A percentile compares a stretch with the other conserved stretches of the same genome.
These are phyloP conservation scores for Agrotis puta DNA, from an alignment of 2,888 invertebrate species.

Conservation along the genomic window DNA sequence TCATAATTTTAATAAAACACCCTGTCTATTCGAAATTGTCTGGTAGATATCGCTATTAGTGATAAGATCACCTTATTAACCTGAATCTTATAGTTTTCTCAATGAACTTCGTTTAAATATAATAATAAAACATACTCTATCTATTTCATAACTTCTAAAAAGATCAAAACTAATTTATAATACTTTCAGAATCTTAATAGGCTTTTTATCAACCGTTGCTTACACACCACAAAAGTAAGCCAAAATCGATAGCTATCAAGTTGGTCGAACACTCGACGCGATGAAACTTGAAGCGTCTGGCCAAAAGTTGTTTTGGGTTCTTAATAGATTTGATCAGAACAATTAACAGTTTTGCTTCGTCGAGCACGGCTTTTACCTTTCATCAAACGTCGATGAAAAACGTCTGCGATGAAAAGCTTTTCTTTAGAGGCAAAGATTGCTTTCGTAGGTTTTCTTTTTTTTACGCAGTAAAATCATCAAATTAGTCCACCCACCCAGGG, in stretches of 20 bases:
- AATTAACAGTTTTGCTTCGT: conserved; percentile 53
- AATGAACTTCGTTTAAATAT: neutral
- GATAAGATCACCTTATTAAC: neutral
- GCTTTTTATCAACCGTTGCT: conserved; percentile 29
- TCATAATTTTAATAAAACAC: too few relatives aligned
- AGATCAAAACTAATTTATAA: neutral
- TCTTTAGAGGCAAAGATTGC: neutral
- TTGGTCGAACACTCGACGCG: conserved; percentile 28
- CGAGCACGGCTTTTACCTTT: conserved; percentile 25
- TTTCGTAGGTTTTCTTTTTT: neutral
- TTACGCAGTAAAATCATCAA: too few relatives aligned
- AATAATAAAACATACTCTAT: neutral
- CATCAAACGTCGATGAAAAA: conserved; percentile 14
- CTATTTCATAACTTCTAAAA: neutral
- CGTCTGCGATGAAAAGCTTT: neutral
- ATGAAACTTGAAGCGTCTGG: conserved; percentile 49
- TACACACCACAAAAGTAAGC: conserved; percentile 23
- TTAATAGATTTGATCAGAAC: conserved; percentile 59
- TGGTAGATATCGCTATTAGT: neutral
- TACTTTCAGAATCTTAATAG: neutral
- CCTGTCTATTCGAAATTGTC: neutral
- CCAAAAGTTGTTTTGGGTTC: conserved; percentile 51
- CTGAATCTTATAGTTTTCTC: neutral
- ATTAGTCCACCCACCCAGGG: too few relatives aligned
- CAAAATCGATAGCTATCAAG: conserved; percentile 51